Evolutionary conservation across 2,113 vertebrate genomes (phyloP), one percentile per base, ranked within the genome.

Genomic region (Megaceryle torquata): DNA sequence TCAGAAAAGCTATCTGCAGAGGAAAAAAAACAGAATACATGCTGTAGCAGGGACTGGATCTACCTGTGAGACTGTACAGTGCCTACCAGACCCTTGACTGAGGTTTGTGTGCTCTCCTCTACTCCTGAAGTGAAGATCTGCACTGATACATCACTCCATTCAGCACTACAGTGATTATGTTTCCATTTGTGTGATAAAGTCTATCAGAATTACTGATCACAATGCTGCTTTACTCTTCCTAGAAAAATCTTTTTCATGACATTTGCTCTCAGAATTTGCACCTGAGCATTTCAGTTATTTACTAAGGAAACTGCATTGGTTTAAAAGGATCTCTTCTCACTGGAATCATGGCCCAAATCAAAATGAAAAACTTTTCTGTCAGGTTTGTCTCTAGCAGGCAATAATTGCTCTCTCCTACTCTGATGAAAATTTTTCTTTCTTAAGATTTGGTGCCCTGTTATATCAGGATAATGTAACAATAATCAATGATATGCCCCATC

Each of bases 361-460:
- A 85, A 90, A 88, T 37, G 19, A 88, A 33, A 80, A 88, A 77
- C 50, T 26, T 86, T 77, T 76, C 54, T 80, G 46, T 56, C 37
- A 85, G 35, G 21, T 68, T 85, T 85, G 70, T 76, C 71, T 90
- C 63, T 44, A 43, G 67, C 22, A 65, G 64, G 37, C 50, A 69
- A 29, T 57, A 68, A 79, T 31, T 35, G 28, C 10, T 61, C 51
- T 57, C 75, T 79, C 41, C 50, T 61, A 29, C 48, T 88, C 86
- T 95, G 86, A 95, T 92, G 94, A 93, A 92, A 93, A 63, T 4
- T 70, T 25, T 21, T 80, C 13, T 90, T 33, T 91, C 46, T 57
- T 61, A 83, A 88, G 76, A 54, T 77, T 69, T 74, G 50, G 9
- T 88, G 80, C 7, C 64, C 33, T 59, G 31, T 15, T 19, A 4